These are phyloP conservation scores for Drymonia ruficornis DNA, from an alignment of 2,888 invertebrate species.

Conservation along the genomic window DNA sequence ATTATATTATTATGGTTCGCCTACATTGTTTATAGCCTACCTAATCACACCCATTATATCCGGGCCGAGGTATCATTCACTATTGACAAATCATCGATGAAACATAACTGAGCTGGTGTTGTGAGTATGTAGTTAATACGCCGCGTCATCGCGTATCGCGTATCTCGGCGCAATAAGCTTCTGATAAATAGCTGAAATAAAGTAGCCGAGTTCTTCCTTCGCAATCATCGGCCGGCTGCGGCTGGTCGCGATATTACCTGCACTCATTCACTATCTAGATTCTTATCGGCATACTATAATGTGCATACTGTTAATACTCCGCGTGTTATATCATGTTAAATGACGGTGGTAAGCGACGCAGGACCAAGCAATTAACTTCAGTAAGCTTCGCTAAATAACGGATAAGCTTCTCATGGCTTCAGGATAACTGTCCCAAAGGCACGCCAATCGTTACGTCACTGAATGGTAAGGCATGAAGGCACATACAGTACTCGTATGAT, in stretches of 20 bases:
- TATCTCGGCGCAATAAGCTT: constrained; percentile 20
- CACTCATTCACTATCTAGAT: background rate
- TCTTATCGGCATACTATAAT: too few relatives aligned
- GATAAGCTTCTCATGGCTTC: too few relatives aligned
- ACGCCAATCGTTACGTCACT: too few relatives aligned
- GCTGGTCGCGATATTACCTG: background rate
- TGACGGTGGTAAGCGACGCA: too few relatives aligned
- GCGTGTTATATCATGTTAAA: too few relatives aligned
- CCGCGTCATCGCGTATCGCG: constrained; percentile 10
- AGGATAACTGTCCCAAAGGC: too few relatives aligned
- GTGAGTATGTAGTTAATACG: background rate
- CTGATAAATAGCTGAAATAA: constrained; percentile 21
- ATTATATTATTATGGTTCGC: background rate
- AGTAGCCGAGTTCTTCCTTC: constrained; percentile 15
- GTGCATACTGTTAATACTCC: background rate
- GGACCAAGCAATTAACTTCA: too few relatives aligned
- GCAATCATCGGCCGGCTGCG: constrained; percentile 7
- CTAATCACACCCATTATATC: background rate
- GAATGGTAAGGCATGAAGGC: background rate
- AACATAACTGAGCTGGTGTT: background rate
- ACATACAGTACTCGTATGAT: too few relatives aligned
- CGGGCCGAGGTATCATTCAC: too few relatives aligned
- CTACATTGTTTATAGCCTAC: background rate
- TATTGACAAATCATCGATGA: too few relatives aligned
- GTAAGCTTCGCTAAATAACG: too few relatives aligned